Conservation (phyloP, 1,140 invertebrate species). For the Pollicipes pollicipes region DNA sequence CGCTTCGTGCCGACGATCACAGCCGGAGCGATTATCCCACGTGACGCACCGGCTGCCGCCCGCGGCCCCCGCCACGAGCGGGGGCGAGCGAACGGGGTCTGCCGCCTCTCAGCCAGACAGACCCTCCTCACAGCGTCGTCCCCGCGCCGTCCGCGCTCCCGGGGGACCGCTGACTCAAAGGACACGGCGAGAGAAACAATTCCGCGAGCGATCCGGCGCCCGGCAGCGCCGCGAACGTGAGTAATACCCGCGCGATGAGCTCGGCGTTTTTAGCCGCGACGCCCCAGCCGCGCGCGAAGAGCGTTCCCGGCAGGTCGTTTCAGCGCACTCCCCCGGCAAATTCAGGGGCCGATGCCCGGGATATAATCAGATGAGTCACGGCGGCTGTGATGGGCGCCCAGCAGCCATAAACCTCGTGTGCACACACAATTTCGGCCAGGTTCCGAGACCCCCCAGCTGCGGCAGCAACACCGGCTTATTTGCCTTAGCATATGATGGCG, state of each 20-base stretch:
- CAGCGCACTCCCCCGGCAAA: neutral
- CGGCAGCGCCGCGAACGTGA: neutral
- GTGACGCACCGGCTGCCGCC: no score
- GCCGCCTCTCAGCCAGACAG: no score
- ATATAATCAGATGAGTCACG: neutral
- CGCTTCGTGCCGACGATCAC: neutral
- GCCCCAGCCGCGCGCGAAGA: neutral
- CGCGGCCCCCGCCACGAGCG: no score
- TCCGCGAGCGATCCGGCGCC: neutral
- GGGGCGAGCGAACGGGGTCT: no score
- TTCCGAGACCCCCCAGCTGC: neutral
- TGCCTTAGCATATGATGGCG: neutral
- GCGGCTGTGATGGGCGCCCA: neutral
- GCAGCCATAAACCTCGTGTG: neutral
- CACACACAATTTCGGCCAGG: neutral
- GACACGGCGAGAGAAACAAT: neutral
- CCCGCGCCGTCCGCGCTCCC: no score
- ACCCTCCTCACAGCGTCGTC: neutral
- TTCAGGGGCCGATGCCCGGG: neutral
- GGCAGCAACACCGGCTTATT: neutral
- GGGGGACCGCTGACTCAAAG: neutral
- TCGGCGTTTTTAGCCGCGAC: neutral
- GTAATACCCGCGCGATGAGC: neutral
- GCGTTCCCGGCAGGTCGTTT: neutral
- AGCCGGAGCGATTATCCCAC: neutral